phyloP scores from a whole-genome alignment of 2,888 invertebrate species.

The Drosophila quinaria region DNA sequence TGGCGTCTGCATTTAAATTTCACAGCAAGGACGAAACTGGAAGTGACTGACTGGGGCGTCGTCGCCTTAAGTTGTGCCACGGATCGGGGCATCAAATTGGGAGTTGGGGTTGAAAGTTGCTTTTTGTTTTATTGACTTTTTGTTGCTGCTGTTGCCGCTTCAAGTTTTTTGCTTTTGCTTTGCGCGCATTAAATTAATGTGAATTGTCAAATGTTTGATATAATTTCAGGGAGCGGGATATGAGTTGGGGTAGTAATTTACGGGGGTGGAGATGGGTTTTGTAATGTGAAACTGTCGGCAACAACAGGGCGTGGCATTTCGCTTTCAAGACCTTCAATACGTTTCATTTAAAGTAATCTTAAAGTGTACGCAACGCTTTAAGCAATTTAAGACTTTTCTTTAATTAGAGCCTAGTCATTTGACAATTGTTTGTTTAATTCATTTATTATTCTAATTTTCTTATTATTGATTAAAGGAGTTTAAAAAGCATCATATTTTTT shows the following conservation, averaged over 20 bases:
- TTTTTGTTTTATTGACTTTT: conserved; percentile 40
- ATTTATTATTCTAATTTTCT: no score
- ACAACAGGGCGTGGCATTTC: conserved; percentile 40
- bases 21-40: conserved; percentile 63
- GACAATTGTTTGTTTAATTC: not conserved
- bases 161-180: conserved; percentile 32
- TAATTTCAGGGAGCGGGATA: conserved; percentile 6
- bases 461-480: no score
- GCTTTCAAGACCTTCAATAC: conserved; percentile 11
- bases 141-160: conserved; percentile 29
- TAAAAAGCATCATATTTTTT: no score
- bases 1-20: conserved; percentile 81
- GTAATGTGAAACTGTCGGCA: conserved; percentile 37
- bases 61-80: conserved; percentile 29
- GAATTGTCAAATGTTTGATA: conserved; percentile 66
- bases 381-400: not conserved
- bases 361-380: conserved; percentile 30
- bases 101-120: not conserved
- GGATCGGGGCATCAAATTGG: not conserved
- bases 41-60: conserved; percentile 47
- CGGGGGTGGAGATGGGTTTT: not conserved
- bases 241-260: not conserved
- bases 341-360: conserved; percentile 26
- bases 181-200: conserved; percentile 74
- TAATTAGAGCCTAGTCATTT: not conserved